Evolutionary conservation across 2,797 vertebrate genomes (phyloP).

Genomic region (Aulostomus chinensis): DNA sequence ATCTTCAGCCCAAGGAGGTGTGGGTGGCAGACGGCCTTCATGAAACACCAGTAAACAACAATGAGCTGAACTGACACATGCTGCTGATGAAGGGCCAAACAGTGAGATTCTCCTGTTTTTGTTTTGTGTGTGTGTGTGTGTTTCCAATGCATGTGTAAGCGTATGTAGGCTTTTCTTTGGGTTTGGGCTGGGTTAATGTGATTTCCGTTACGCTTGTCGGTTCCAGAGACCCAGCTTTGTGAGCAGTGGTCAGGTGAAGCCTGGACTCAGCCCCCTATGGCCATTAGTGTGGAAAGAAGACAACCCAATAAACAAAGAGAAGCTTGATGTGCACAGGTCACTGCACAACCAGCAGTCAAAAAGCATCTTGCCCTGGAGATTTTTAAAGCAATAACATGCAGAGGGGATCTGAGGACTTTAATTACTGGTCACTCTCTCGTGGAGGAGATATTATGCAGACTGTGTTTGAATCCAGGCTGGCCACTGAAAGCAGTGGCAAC

Average conservation of each 20-base stretch:
- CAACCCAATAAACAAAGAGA: slow-evolving; percentile 80
- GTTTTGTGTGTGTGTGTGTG: slow-evolving; percentile 49
- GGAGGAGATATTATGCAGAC: slow-evolving; percentile 45
- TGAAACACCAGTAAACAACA: slow-evolving; percentile 75
- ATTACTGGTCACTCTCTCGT: slow-evolving; percentile 70
- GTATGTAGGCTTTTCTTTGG: slow-evolving; percentile 67
- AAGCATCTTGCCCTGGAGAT: slow-evolving; percentile 70
- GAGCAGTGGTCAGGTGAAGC: slow-evolving; percentile 83
- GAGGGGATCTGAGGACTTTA: slow-evolving; percentile 64
- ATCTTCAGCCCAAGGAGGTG: slow-evolving; percentile 58
- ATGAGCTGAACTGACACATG: slow-evolving; percentile 76
- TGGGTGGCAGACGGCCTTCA: slow-evolving; percentile 74
- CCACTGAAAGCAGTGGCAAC: slow-evolving; percentile 13
- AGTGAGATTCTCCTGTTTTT: slow-evolving; percentile 43
- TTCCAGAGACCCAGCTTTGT: slow-evolving; percentile 78
- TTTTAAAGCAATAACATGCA: slow-evolving; percentile 65
- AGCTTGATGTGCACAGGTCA: slow-evolving; percentile 83
- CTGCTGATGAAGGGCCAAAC: slow-evolving; percentile 71
- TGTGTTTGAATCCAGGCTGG: slow-evolving; percentile 18
- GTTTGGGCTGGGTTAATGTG: slow-evolving; percentile 79
- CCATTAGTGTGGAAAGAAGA: slow-evolving; percentile 85
- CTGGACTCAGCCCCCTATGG: slow-evolving; percentile 78
- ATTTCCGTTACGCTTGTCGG: slow-evolving; percentile 84
- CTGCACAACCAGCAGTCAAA: slow-evolving; percentile 84
- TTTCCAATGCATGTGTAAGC: slow-evolving; percentile 63